Percentiles rank a stretch among this genome's conserved stretches.
phyloP scores from a whole-genome alignment of 2,888 invertebrate species.

The Leptopilina myrica region DNA sequence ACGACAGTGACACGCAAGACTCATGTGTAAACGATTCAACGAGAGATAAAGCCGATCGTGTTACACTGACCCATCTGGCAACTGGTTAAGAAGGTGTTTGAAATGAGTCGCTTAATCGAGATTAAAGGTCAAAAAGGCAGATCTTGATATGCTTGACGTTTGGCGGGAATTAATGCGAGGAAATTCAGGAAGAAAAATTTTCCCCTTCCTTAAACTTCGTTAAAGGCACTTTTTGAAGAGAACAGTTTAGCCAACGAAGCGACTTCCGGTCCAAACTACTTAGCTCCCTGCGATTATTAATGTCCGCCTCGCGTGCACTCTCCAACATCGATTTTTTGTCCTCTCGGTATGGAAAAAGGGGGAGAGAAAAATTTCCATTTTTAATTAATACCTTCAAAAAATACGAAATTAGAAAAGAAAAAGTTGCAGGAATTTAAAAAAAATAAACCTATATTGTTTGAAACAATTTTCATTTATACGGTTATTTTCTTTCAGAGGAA shows the following conservation, averaged over 20 bases:
- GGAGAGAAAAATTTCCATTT: no score
- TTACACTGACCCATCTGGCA: constrained; percentile 55
- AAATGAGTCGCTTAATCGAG: constrained; percentile 52
- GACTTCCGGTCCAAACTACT: constrained; percentile 39
- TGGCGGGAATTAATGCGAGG: constrained; percentile 44
- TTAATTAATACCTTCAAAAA: no score
- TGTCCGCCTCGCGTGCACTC: constrained; percentile 51
- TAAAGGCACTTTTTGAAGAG: not conserved
- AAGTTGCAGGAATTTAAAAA: no score
- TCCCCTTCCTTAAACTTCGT: constrained; percentile 14
- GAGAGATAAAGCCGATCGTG: constrained; percentile 45
- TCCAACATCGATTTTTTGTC: constrained; percentile 28
- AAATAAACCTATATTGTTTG: no score
- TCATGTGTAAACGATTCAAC: constrained; percentile 34
- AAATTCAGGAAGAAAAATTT: constrained; percentile 1
- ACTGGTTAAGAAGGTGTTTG: constrained; percentile 33
- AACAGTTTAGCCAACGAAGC: constrained; percentile 39
- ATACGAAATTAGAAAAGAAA: no score
- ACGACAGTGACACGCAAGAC: constrained; percentile 48
- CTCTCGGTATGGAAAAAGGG: no score
- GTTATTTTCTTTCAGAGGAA: no score
- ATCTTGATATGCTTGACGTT: constrained; percentile 49
- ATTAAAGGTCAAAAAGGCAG: constrained; percentile 49
- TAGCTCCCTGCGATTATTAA: constrained; percentile 48
- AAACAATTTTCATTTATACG: no score